Evolutionary conservation across 2,888 invertebrate genomes (phyloP).

Genomic region (Fragum fragum): DNA sequence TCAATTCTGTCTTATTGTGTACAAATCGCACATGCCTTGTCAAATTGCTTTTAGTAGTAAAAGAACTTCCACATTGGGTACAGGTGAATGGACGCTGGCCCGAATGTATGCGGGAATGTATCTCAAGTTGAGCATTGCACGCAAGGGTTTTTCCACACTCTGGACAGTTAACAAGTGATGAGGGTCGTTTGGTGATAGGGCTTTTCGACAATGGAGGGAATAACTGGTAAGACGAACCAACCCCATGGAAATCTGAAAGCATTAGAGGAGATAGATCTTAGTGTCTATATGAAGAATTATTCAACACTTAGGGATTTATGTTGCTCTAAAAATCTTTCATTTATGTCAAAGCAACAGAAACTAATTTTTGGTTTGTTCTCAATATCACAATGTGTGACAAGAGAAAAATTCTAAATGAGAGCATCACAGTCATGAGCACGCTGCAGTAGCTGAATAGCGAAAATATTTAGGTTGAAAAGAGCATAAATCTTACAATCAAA

Average conservation of each 20-base stretch:
- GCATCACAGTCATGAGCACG: too few relatives aligned
- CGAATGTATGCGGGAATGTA: slow-evolving; percentile 50
- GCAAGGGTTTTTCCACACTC: slow-evolving; percentile 53
- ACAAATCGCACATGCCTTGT: slow-evolving; percentile 56
- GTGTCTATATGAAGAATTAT: not conserved
- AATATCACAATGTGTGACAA: too few relatives aligned
- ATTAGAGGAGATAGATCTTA: not conserved
- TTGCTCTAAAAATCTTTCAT: too few relatives aligned
- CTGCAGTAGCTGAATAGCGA: too few relatives aligned
- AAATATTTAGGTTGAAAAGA: too few relatives aligned
- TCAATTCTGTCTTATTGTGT: slow-evolving; percentile 25
- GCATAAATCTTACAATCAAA: too few relatives aligned
- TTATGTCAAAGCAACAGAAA: too few relatives aligned
- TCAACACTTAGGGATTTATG: too few relatives aligned
- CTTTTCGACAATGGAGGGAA: not conserved
- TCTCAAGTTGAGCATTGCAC: slow-evolving; percentile 48
- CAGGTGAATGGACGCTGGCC: slow-evolving; percentile 47
- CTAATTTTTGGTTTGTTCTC: too few relatives aligned
- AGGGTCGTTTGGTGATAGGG: not conserved
- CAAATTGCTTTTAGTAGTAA: slow-evolving; percentile 55
- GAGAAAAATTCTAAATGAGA: too few relatives aligned
- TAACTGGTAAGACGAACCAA: not conserved
- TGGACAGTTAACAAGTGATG: slow-evolving; percentile 28
- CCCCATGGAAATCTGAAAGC: slow-evolving; percentile 11
- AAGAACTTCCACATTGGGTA: slow-evolving; percentile 37